Evolutionary conservation across 2,888 invertebrate genomes (phyloP).

Genomic region (Ichneumon xanthorius): DNA sequence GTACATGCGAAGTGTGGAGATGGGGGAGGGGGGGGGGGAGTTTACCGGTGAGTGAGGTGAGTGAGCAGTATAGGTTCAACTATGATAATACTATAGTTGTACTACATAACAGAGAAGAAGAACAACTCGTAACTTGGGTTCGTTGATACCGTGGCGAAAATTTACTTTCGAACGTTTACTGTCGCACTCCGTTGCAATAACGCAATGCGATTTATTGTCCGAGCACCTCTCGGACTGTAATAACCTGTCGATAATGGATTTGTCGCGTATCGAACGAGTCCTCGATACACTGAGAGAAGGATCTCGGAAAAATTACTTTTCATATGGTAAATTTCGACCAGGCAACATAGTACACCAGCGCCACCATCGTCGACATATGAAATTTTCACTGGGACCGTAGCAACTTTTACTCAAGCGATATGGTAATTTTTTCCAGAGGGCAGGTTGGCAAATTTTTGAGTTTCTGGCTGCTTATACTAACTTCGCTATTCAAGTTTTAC

Average conservation of each 20-base stretch:
- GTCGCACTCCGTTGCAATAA: neutral
- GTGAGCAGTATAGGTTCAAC: neutral
- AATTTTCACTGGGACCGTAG: no score
- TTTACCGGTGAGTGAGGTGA: neutral
- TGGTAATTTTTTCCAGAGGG: no score
- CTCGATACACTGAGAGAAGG: no score
- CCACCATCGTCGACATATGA: no score
- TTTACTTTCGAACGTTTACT: slow-evolving; percentile 21
- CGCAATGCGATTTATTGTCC: slow-evolving; percentile 34
- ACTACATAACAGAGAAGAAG: neutral
- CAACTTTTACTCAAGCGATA: no score
- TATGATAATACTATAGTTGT: slow-evolving; percentile 1
- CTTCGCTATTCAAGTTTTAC: no score
- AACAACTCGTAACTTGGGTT: neutral
- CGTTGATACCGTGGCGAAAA: slow-evolving; percentile 19
- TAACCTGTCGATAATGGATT: slow-evolving; percentile 31
- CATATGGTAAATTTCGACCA: no score
- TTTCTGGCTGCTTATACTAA: no score
- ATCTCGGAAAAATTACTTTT: no score
- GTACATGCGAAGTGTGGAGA: neutral
- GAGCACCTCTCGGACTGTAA: neutral
- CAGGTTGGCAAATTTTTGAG: no score
- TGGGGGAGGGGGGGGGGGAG: neutral
- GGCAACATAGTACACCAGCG: no score
- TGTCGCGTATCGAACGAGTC: neutral